Conservation (phyloP, 2,888 invertebrate species). For the Sinelater perroti region DNA sequence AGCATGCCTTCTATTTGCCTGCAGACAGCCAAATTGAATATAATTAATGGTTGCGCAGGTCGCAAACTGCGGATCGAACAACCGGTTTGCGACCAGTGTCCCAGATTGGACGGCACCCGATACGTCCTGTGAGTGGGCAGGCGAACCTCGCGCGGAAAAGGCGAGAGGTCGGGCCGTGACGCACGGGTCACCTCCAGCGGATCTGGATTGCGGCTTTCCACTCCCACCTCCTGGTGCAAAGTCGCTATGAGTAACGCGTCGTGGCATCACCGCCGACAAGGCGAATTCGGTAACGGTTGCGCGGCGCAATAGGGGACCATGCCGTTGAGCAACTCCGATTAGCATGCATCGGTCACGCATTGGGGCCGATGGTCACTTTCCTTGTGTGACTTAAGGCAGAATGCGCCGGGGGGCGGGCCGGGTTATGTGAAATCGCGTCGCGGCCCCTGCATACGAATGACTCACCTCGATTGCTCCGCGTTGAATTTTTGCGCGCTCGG, state of each 20-base stretch:
- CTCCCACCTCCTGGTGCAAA: slow-evolving; percentile 17
- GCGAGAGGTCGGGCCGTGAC: slow-evolving; percentile 3
- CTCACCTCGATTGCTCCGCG: too few relatives aligned
- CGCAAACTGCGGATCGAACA: too few relatives aligned
- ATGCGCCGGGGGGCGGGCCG: slow-evolving; percentile 21
- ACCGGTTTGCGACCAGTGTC: too few relatives aligned
- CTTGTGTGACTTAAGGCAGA: slow-evolving; percentile 22
- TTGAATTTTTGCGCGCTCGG: too few relatives aligned
- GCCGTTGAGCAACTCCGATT: slow-evolving; percentile 12
- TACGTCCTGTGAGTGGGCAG: background rate
- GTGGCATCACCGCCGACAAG: slow-evolving; percentile 5
- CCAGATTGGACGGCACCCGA: too few relatives aligned
- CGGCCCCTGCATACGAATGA: too few relatives aligned
- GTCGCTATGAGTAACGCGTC: background rate
- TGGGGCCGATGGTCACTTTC: slow-evolving; percentile 19
- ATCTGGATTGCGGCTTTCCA: slow-evolving; percentile 16
- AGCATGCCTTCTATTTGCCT: too few relatives aligned
- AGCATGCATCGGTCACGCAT: slow-evolving; percentile 18
- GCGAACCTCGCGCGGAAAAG: background rate
- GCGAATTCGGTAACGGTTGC: background rate
- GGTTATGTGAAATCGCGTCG: slow-evolving; percentile 17
- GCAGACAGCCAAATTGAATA: too few relatives aligned
- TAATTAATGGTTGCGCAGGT: too few relatives aligned
- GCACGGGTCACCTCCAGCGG: background rate
- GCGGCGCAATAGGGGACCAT: too few relatives aligned